Evolutionary conservation across 37 sponge, comb jelly and placozoan species (phyloP), one percentile per base, ranked within the genome.

Genomic region (Tethya wilhelma): DNA sequence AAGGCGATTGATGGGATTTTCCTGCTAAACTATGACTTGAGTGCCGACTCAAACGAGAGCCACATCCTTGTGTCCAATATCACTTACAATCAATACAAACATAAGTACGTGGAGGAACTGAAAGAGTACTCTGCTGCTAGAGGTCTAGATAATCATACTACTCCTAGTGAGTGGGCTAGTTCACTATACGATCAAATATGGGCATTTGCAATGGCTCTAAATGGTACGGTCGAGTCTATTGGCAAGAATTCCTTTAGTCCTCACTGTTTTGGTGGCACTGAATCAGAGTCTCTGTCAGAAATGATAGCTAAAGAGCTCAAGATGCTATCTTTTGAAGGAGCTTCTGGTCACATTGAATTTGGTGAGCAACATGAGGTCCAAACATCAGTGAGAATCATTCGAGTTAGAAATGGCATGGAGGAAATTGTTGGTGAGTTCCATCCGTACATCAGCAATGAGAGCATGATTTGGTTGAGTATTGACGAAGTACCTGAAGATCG

Each of bases 401-500:
- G 46, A 4, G 33, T 72, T 32, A 28, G 12, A 44, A 45, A 43
- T 53, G 74, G 74, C 14, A 45, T n/a, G 31, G 17, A 55, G 49
- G 56, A 38, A 73, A 4, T 31, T 9, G 26, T 73, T 43, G 74
- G 33, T 28, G 37, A 32, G 6, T 72, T 46, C 4, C 1, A 72
- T 9, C 66, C 66, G 7, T 30, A 33, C 31, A 29, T 19, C 19
- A 2, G 23, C 8, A 45, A 72, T 45, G 53, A 12, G 30, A 11
- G 9, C 0, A 46, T 46, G 1, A 45, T 12, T 25, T 29, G 33
- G 30, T 23, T 56, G 30, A 28, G 22, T 22, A 1, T 49, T 17
- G 0, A 33, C 37, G 38, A 45, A 25, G 2, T 77, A 11, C 79
- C 79, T 26, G n/a, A n/a, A 46, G 79, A 79, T 62, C 31, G 30